Conservation (phyloP, 2,888 invertebrate species). For the Homarus gammarus region DNA sequence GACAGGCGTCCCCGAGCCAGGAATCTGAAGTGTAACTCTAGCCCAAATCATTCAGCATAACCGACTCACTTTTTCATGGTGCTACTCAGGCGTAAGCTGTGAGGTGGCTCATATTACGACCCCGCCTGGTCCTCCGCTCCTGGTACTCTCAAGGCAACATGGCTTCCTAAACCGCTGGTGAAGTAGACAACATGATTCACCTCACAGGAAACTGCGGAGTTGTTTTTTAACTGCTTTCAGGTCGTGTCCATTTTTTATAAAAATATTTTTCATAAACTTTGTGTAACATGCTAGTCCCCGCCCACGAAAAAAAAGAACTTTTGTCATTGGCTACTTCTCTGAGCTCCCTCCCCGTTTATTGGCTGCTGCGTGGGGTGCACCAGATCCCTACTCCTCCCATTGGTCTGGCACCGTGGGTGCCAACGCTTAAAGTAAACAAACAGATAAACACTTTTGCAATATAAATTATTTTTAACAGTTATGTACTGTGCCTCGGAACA, state of each 20-base stretch:
- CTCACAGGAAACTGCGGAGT: not conserved
- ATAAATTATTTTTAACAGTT: not conserved
- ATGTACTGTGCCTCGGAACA: too few relatives aligned
- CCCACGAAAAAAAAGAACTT: slow-evolving; percentile 27
- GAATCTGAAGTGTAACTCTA: not conserved
- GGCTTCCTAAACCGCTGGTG: not conserved
- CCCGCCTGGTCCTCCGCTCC: not conserved
- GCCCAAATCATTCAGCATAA: slow-evolving; percentile 27
- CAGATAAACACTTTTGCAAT: not conserved
- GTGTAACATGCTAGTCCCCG: slow-evolving; percentile 13
- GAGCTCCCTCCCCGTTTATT: slow-evolving; percentile 16
- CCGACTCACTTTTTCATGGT: slow-evolving; percentile 31
- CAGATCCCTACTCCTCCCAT: slow-evolving; percentile 36
- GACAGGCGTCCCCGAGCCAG: slow-evolving; percentile 14
- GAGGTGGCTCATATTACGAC: not conserved
- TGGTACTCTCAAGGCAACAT: not conserved
- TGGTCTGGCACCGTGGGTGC: slow-evolving; percentile 53
- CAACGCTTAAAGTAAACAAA: slow-evolving; percentile 28
- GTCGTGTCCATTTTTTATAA: slow-evolving; percentile 29
- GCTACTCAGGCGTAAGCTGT: not conserved
- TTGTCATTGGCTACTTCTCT: slow-evolving; percentile 29
- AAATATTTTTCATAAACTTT: slow-evolving; percentile 1
- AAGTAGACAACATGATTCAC: not conserved
- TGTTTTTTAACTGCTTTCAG: not conserved
- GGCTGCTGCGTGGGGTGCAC: slow-evolving; percentile 3